phyloP scores from a whole-genome alignment of 2,888 invertebrate species.

The Phragmatobia fuliginosa region DNA sequence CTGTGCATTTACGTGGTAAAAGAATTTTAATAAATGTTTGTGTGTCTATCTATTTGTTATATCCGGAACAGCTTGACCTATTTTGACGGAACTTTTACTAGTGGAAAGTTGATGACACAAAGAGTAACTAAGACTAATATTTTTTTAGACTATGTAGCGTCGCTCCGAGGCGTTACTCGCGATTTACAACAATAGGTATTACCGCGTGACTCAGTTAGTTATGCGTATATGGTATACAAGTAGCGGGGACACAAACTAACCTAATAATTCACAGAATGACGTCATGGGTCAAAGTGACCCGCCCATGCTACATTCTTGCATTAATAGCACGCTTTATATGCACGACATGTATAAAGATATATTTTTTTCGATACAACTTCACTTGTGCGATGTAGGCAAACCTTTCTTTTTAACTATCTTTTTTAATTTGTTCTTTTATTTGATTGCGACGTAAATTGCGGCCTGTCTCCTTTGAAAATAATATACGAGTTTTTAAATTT shows the following conservation, averaged over 20 bases:
- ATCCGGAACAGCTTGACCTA: no score
- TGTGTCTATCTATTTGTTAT: no score
- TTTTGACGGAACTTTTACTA: no score
- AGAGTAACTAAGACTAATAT: no score
- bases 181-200: no score
- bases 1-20: no score
- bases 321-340: slow-evolving; percentile 27
- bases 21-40: no score
- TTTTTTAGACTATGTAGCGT: no score
- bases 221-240: slow-evolving; percentile 1
- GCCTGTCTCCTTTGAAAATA: no score
- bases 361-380: slow-evolving; percentile 9
- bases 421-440: background rate
- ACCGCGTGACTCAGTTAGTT: background rate
- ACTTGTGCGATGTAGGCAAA: background rate
- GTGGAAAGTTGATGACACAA: no score
- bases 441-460: no score
- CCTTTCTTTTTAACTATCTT: background rate
- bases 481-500: background rate
- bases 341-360: slow-evolving; percentile 10
- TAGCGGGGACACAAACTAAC: slow-evolving; percentile 36
- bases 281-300: slow-evolving; percentile 43
- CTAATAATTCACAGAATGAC: slow-evolving; percentile 43
- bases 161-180: no score
- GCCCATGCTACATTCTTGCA: slow-evolving; percentile 50